Evolutionary conservation across 1,140 invertebrate species (phyloP).

Genomic region (Eulimnadia texana): DNA sequence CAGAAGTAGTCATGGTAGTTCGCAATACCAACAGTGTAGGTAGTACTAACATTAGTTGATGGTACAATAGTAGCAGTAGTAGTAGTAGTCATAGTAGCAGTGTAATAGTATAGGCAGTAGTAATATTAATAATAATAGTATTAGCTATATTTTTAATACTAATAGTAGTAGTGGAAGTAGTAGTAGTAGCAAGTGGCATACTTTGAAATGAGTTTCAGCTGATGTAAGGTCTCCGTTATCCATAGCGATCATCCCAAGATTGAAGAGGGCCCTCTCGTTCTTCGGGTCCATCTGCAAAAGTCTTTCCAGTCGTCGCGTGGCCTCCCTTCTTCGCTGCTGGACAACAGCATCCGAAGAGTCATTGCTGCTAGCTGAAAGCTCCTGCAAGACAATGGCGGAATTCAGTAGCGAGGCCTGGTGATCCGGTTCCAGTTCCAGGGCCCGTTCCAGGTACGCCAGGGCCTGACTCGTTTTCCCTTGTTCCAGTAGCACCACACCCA

Average conservation of each 20-base stretch:
- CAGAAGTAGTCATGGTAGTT: too few species aligned
- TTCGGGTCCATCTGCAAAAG: conserved; percentile 53
- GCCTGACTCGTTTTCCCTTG: conserved; percentile 82
- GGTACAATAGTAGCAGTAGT: too few species aligned
- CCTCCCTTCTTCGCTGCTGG: conserved; percentile 11
- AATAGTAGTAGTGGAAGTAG: too few species aligned
- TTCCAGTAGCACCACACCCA: conserved; percentile 87
- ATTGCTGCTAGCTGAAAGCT: conserved; percentile 50
- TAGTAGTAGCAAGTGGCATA: background rate
- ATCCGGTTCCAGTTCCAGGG: conserved; percentile 79
- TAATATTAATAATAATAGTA: too few species aligned
- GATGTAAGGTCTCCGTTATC: conserved; percentile 75
- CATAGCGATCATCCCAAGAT: conserved; percentile 91
- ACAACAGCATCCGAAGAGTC: background rate
- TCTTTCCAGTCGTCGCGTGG: conserved; percentile 35
- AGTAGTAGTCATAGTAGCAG: too few species aligned
- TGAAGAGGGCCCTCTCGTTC: conserved; percentile 84
- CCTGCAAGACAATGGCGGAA: conserved; percentile 86
- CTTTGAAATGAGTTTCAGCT: conserved; percentile 50
- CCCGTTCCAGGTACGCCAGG: conserved; percentile 79
- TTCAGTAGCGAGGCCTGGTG: conserved; percentile 89
- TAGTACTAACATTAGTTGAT: too few species aligned
- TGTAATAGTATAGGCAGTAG: too few species aligned
- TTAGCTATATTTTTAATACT: too few species aligned
- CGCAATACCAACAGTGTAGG: too few species aligned